Base-by-base conservation (phyloP, 1,140 invertebrate species). In the Anoplolepis gracilipes region DNA sequence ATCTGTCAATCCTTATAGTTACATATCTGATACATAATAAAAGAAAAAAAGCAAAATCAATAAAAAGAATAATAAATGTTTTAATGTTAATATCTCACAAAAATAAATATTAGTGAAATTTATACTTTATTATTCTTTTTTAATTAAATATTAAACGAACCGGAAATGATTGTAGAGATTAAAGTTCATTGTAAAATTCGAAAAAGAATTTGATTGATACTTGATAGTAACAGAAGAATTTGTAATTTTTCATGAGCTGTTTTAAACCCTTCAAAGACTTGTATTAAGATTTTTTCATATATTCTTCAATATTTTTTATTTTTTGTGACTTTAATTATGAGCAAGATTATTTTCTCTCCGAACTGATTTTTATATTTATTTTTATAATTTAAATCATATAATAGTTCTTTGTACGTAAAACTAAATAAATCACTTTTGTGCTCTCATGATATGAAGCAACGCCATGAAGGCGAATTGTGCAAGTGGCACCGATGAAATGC, bases 401-500 rank as follows among this genome's bases (percentile, higher is more conserved):
- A 28, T 33, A 28, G 6, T 6, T 0, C 11, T 39, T n/a, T 6
- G 33, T 11, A 33, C 8, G 10, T 53, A 11, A 2, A 39, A 7
- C n/a, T 8, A 64, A 77, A 42, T 64, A 77, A 77, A 33, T 49
- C 42, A 49, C 28, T 78, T 36, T 49, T 76, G 1, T 3, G 6
- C 39, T 30, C 53, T 69, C 22, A 46, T 79, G 22, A 39, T 39
- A 69, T 11, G 22, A 69, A 69, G 42, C 8, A 67, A 30, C 30
- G 3, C 13, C n/a, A 49, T 55, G 1, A n/a, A 69, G 76, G 85
- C 78, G 84, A 84, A 86, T 84, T 36, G 78, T 76, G 49, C 42
- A 42, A 49, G 64, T 61, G 42, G 77, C 36, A 28, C 28, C 10
- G 53, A n/a, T 46, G 19, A 55, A 59, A 67, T 25, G 8, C 36